Evolutionary conservation across 2,797 vertebrate genomes (phyloP).

Genomic region (Erpetoichthys calabaricus): DNA sequence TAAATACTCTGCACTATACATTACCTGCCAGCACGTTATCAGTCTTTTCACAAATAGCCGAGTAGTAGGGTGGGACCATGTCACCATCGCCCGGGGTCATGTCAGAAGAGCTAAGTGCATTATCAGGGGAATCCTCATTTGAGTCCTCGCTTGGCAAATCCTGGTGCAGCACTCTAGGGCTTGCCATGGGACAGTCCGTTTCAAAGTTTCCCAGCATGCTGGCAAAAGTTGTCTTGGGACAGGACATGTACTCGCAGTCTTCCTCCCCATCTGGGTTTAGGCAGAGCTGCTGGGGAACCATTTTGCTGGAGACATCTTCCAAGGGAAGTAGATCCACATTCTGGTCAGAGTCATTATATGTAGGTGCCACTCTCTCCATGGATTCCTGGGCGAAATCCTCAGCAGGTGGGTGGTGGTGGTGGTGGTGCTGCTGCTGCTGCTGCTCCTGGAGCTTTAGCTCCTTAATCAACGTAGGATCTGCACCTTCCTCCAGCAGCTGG

Average conservation of each 20-base stretch:
- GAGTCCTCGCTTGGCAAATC: neutral
- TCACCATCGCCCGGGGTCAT: constrained; percentile 30
- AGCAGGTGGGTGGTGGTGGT: neutral
- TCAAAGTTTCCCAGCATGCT: constrained; percentile 19
- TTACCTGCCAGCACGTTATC: constrained; percentile 72
- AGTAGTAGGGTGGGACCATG: constrained; percentile 52
- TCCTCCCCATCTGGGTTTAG: constrained; percentile 24
- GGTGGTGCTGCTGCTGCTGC: neutral
- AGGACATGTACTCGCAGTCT: constrained; percentile 44
- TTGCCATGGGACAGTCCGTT: constrained; percentile 7
- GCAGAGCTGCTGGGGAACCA: constrained; percentile 41
- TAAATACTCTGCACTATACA: constrained; percentile 48
- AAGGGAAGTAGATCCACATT: constrained; percentile 37
- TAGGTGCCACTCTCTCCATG: neutral
- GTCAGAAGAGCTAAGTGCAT: constrained; percentile 13
- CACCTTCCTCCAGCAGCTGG: constrained; percentile 57
- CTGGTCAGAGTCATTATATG: neutral
- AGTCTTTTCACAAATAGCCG: constrained; percentile 63
- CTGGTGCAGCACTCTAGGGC: neutral
- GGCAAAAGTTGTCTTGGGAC: constrained; percentile 28
- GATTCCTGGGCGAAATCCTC: neutral
- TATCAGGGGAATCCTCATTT: neutral
- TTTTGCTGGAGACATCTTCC: constrained; percentile 37
- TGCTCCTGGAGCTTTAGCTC: constrained; percentile 48
- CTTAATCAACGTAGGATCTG: constrained; percentile 56